Base-by-base conservation (phyloP, 1,140 invertebrate genomes). In the Diachasma alloeum region DNA sequence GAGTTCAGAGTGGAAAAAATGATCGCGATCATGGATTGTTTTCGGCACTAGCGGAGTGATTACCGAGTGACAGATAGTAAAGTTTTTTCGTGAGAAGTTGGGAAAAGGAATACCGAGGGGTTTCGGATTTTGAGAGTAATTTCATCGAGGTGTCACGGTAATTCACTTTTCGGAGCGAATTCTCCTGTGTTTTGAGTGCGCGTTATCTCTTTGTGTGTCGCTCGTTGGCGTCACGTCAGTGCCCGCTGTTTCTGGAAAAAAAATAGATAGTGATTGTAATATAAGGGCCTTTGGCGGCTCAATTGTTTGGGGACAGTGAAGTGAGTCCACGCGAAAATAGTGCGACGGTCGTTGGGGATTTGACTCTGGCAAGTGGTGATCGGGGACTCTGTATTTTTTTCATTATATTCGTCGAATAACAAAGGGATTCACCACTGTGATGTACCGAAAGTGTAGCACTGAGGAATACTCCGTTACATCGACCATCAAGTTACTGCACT, bases 401-500 rank as follows among this genome's bases (percentile, higher is more conserved):
- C n/a, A 42, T 10, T 59, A 44, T 24, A 71, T 77, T 22, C 69
- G 31, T 4, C 48, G 66, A 73, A 71, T 73, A 59, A 72, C 70
- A 79, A 71, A 75, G 71, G 82, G 48, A 78, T 82, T 82, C 81
- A 72, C 80, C 67, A 85, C 84, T 90, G 88, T 90, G 81, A 90
- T 90, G 89, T 90, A 88, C 88, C 84, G 80, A 78, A 89, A 86
- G 82, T 80, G 83, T 82, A 83, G 84, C 78, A 78, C 80, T 75
- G 79, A 85, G 75, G 83, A 83, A 83, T 86, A 86, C 84, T 85
- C 83, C 78, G 84, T 86, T 74, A 85, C 86, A 77, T 87, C 88
- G 75, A 88, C 88, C 80, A 90, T 91, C 82, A 92, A 90, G 86
- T 89, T 92, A 78, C 87, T 92, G 39, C 92, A 93, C 84, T 93